Base-by-base conservation (phyloP, 2,113 vertebrate genomes). In the Cavia aperea region DNA sequence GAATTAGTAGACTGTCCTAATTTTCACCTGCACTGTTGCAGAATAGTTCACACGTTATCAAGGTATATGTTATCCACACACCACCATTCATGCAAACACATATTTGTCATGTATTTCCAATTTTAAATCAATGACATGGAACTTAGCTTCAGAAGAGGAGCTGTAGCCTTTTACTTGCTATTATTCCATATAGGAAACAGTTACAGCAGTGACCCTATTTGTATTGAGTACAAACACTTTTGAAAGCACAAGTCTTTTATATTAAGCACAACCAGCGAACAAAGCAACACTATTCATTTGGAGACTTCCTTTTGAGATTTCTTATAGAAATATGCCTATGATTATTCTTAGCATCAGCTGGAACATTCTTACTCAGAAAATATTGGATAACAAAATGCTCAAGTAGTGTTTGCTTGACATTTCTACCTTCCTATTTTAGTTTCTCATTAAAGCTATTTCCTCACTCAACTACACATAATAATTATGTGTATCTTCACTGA, bases 401-500 rank as follows among this genome's bases (percentile, higher is more conserved):
- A 46, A 7, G n/a, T 16, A 39, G 2, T 70, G 18, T 23, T n/a
- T 51, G 43, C 56, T 39, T 4, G 19, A 58, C 39, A 81, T 60
- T 82, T 90, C 46, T 65, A 2, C 14, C n/a, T 91, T 77, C 5
- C 49, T 83, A 15, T n/a, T 51, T n/a, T 36, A 85, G 4, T 81
- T 81, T 92, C 56, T 94, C 29, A 85, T 26, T 24, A 51, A 91
- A 12, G 5, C 9, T 43, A 2, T 77, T 75, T 88, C 39, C 19
- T 1, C 39, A 66, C 2, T 10, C 36, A 11, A 29, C 79, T 21
- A 19, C 21, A 2, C 33, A 2, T 87, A 21, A 49, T 14, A 31
- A 1, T 11, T 3, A 7, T 0, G 26, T 21, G 10, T 33, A 7
- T 5, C 0, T 12, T 36, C 54, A 77, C 2, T 26, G 36, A 51